Conservation (phyloP, 1,140 invertebrate genomes). For the Drosophila kurseongensis region DNA sequence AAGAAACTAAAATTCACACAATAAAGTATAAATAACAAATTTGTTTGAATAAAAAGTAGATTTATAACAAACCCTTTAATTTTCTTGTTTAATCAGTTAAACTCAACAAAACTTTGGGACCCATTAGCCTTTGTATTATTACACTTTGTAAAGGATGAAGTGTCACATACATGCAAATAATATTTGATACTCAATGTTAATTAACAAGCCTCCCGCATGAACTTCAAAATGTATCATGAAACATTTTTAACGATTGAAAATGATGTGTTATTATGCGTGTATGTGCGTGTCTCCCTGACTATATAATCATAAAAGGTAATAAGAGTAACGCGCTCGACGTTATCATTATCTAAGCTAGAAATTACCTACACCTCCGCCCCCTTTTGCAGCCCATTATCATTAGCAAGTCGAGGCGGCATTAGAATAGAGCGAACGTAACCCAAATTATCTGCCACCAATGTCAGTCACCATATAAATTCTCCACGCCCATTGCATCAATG, state of each 20-base stretch:
- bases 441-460: conserved; percentile 51
- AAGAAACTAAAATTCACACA: neutral
- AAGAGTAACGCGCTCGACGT: conserved; percentile 31
- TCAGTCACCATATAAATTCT: conserved; percentile 37
- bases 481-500: conserved; percentile 56
- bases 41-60: too few species aligned
- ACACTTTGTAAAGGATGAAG: neutral
- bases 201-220: neutral
- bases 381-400: conserved; percentile 36
- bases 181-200: neutral
- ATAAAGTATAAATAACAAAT: too few species aligned
- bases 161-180: too few species aligned
- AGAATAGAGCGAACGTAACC: conserved; percentile 50
- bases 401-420: conserved; percentile 36
- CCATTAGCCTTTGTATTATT: too few species aligned
- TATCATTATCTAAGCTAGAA: conserved; percentile 38
- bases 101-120: too few species aligned
- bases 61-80: too few species aligned
- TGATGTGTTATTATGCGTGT: conserved; percentile 2
- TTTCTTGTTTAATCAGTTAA: too few species aligned
- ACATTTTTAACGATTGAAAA: conserved; percentile 42
- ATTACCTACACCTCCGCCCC: conserved; percentile 19
- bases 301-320: conserved; percentile 34
- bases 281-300: neutral
- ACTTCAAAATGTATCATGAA: neutral